Base-by-base conservation (phyloP, 2,113 vertebrate genomes). In the Ciconia stormi region DNA sequence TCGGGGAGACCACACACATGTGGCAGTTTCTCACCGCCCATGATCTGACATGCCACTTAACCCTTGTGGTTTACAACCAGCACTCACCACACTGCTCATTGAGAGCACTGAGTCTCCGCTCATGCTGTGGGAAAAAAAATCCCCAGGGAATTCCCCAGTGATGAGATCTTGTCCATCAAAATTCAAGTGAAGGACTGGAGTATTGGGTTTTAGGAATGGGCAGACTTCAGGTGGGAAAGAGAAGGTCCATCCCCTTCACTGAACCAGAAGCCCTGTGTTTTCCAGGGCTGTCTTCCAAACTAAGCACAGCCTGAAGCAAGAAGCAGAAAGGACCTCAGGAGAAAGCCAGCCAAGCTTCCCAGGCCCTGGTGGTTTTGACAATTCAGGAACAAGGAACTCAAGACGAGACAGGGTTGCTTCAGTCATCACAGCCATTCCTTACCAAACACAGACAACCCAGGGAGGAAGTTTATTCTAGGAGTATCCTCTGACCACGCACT, bases 61-160 rank as follows among this genome's bases (percentile, higher is more conserved):
- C 91, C 78, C 91, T 66, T 88, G 85, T 86, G 82, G 90, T 89
- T 96, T 86, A 79, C 58, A 93, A 77, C 59, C 66, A 74, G 66
- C 0, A 0, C 83, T 95, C 84, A 88, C 84, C 81, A 93, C 56
- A 61, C 27, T 32, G 44, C 81, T 90, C 81, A 49, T 0, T 34
- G 74, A 70, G 34, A 77, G 23, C 62, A 47, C 30, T 21, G 34
- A 71, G n/a, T 32, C 40, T 76, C 81, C 82, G 58, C 30, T 79
- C 8, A 0, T 30, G 13, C 70, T 53, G 11, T 12, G 18, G 15
- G 22, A 2, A 4, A 7, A 69, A 67, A 82, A 94, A 56, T 93
- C 66, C 89, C 84, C 87, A 46, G 69, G 90, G 92, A 91, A 94
- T 88, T 97, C 66, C 93, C 93, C 95, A 77, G 66, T 95, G 52